A percentile compares a stretch with the other conserved stretches of the same genome.
These are phyloP conservation scores for Ophion ellenae DNA, from an alignment of 2,888 invertebrate genomes.

Conservation along the genomic window DNA sequence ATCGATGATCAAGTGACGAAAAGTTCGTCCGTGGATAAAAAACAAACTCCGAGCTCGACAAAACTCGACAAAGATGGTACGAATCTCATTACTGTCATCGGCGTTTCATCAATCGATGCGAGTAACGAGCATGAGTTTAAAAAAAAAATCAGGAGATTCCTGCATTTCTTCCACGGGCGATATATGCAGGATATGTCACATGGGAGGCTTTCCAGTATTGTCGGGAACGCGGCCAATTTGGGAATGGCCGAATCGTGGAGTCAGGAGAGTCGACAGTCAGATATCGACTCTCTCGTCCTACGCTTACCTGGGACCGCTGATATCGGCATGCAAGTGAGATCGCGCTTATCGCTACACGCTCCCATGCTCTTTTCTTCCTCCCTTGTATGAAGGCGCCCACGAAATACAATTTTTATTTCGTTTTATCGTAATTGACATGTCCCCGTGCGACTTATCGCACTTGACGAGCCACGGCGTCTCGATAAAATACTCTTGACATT, in stretches of 20 bases:
- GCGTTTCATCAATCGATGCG: background rate
- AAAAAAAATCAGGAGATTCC: conserved; percentile 44
- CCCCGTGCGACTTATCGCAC: background rate
- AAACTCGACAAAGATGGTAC: conserved; percentile 61
- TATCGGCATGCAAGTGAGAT: conserved; percentile 81
- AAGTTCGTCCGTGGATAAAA: conserved; percentile 14
- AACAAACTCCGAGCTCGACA: conserved; percentile 11
- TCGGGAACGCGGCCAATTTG: conserved; percentile 66
- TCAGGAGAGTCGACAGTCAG: conserved; percentile 70
- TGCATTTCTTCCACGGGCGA: conserved; percentile 71
- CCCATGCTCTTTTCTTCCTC: background rate
- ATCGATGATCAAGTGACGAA: conserved; percentile 13
- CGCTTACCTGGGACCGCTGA: conserved; percentile 77
- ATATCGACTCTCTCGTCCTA: conserved; percentile 73
- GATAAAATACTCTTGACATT: conserved; percentile 5
- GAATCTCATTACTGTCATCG: background rate
- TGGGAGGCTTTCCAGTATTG: conserved; percentile 77
- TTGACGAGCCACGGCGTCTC: background rate
- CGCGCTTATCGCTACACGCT: background rate
- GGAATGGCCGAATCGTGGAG: conserved; percentile 69
- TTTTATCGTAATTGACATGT: background rate
- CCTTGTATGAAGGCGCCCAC: background rate
- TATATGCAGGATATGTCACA: conserved; percentile 82
- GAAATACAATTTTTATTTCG: background rate
- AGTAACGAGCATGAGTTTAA: background rate